Conservation (phyloP, 2,113 vertebrate species). For the Formicarius rufipectus region DNA sequence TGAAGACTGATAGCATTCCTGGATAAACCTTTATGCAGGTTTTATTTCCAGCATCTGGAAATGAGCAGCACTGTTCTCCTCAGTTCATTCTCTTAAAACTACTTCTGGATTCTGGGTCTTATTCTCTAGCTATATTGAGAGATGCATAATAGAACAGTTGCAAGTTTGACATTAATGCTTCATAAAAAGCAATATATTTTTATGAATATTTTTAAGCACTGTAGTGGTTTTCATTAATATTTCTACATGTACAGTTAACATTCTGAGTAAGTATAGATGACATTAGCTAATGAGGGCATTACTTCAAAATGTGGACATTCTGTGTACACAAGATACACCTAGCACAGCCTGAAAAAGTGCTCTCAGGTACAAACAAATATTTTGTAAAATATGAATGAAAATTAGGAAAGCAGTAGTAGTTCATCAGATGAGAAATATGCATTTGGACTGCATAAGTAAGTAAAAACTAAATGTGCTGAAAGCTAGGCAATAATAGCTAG, state of each 20-base stretch:
- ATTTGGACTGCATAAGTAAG: neutral
- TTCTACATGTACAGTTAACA: neutral
- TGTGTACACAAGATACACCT: neutral
- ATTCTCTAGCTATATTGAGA: neutral
- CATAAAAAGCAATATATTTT: neutral
- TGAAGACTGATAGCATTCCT: neutral
- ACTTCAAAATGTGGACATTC: neutral
- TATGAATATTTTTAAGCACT: neutral
- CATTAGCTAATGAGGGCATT: neutral
- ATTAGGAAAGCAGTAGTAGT: neutral
- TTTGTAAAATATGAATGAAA: neutral
- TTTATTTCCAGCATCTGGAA: neutral
- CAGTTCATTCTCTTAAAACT: neutral
- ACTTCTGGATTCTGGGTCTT: neutral
- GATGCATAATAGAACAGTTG: neutral
- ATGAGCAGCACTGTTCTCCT: neutral
- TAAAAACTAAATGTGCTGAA: neutral
- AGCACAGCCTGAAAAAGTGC: neutral
- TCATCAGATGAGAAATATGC: neutral
- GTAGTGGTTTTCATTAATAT: neutral
- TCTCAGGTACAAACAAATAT: neutral
- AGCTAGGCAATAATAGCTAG: neutral
- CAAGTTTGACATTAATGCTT: neutral
- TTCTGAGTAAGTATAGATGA: neutral
- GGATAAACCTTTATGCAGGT: neutral